Evolutionary conservation across 1,140 invertebrate genomes (phyloP).

Genomic region (Saccostrea glomerata): DNA sequence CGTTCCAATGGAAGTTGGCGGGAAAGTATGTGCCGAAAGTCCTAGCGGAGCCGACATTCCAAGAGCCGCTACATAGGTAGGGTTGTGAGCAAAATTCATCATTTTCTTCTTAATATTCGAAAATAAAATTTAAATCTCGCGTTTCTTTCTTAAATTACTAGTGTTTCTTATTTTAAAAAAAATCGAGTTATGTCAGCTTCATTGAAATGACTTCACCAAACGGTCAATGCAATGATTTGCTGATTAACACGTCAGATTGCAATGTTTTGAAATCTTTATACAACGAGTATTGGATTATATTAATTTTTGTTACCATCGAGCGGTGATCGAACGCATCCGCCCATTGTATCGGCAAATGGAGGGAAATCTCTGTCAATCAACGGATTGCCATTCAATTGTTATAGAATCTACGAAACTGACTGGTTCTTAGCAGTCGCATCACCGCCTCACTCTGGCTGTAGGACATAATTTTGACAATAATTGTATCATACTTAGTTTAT

Average conservation of each 20-base stretch:
- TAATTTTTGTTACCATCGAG: constrained; percentile 49
- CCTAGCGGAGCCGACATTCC: constrained; percentile 54
- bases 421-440: background rate
- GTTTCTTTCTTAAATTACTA: background rate
- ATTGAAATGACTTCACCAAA: background rate
- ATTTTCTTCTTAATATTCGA: constrained; percentile 10
- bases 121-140: background rate
- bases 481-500: background rate
- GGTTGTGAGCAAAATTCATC: constrained; percentile 60
- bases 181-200: background rate
- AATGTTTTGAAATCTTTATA: constrained; percentile 54
- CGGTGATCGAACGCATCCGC: constrained; percentile 10
- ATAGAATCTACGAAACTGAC: background rate
- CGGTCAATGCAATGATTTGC: background rate
- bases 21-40: constrained; percentile 45
- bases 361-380: constrained; percentile 33
- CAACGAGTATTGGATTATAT: constrained; percentile 45
- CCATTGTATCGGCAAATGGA: constrained; percentile 38
- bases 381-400: constrained; percentile 8
- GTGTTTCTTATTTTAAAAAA: background rate
- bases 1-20: constrained; percentile 36
- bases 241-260: constrained; percentile 45
- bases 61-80: constrained; percentile 52
- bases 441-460: background rate
- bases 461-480: background rate